Percentiles rank a stretch among this genome's conserved stretches.
Evolutionary conservation across 1,140 invertebrate species (phyloP).

Genomic region (Papilio polytes): DNA sequence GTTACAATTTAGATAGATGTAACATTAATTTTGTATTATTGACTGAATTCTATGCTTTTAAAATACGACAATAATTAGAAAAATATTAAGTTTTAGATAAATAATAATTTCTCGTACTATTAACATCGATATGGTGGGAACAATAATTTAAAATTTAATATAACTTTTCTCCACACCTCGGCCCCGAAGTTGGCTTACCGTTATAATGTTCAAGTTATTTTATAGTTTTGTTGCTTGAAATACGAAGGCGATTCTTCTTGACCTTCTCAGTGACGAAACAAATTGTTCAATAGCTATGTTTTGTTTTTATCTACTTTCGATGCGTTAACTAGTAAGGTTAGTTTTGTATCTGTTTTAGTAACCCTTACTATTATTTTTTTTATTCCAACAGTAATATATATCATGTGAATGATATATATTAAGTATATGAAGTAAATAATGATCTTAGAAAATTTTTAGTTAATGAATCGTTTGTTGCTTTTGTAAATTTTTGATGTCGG

Average conservation of each 20-base stretch:
- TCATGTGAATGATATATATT: too few relatives aligned
- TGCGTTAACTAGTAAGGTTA: neutral
- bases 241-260: neutral
- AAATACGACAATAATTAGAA: too few relatives aligned
- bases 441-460: too few relatives aligned
- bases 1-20: neutral
- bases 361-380: neutral
- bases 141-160: neutral
- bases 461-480: neutral
- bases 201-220: constrained; percentile 17
- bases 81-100: too few relatives aligned
- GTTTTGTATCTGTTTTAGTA: neutral
- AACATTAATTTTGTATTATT: neutral
- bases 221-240: constrained; percentile 4
- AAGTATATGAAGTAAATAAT: too few relatives aligned
- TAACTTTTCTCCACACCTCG: constrained; percentile 4
- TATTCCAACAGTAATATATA: neutral
- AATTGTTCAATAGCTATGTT: neutral
- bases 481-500: neutral
- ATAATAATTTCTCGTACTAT: neutral
- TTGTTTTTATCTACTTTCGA: neutral
- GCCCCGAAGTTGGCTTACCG: constrained; percentile 4
- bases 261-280: constrained; percentile 25
- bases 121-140: neutral
- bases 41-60: too few relatives aligned